Percentiles rank a stretch among this genome's conserved stretches.
Conservation (phyloP, 2,113 vertebrate genomes). For the Coptodon rendalli region DNA sequence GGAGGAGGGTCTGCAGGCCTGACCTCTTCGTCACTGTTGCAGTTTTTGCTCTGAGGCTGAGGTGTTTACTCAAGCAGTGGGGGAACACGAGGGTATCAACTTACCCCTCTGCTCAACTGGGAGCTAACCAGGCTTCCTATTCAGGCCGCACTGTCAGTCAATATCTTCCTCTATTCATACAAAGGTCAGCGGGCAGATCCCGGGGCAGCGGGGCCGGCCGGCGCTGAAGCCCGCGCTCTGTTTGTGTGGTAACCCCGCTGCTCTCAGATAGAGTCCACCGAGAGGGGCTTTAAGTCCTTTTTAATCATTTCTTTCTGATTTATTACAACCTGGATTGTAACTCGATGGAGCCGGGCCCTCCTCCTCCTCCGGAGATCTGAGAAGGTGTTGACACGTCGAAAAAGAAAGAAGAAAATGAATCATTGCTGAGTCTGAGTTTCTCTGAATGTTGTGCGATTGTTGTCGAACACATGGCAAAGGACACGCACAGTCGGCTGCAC, state of each 20-base stretch:
- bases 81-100: not conserved
- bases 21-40: slow-evolving; percentile 32
- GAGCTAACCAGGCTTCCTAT: slow-evolving; percentile 45
- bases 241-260: not conserved
- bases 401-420: not conserved
- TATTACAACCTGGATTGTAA: not conserved
- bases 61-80: slow-evolving; percentile 18
- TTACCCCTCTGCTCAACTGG: slow-evolving; percentile 31
- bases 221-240: not conserved
- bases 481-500: not conserved
- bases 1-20: not conserved
- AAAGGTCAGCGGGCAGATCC: slow-evolving; percentile 21
- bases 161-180: slow-evolving; percentile 35
- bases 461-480: not conserved
- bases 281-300: slow-evolving; percentile 8
- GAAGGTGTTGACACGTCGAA: not conserved
- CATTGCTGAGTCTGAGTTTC: not conserved
- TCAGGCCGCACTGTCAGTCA: slow-evolving; percentile 36
- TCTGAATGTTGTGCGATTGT: not conserved
- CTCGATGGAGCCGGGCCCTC: not conserved
- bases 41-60: not conserved
- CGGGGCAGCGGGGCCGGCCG: not conserved
- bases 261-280: not conserved
- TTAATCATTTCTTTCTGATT: slow-evolving; percentile 7
- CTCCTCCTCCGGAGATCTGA: not conserved